Evolutionary conservation across 2,888 invertebrate genomes (phyloP).

Genomic region (Cancer borealis): DNA sequence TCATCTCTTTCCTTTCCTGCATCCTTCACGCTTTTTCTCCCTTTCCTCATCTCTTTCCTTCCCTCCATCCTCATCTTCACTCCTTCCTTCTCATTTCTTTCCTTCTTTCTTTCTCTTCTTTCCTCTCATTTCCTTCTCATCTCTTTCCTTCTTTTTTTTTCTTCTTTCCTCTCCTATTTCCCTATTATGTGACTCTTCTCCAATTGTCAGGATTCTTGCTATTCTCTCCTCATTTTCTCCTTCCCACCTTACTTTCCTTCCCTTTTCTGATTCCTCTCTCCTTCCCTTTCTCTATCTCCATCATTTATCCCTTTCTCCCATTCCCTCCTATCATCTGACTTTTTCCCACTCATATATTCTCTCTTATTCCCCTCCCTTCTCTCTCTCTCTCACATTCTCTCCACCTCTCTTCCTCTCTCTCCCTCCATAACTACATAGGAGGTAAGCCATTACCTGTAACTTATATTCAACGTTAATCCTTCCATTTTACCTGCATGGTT

Average conservation of each 20-base stretch:
- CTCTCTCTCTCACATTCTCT: background rate
- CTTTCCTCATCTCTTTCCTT: background rate
- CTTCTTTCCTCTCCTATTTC: too few species aligned
- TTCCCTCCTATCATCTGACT: background rate
- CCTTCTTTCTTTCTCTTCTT: too few species aligned
- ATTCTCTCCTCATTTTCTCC: background rate
- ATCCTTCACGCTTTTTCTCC: too few species aligned
- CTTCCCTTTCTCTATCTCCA: background rate
- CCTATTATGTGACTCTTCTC: too few species aligned
- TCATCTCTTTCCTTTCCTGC: background rate
- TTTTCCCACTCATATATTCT: background rate
- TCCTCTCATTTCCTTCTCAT: too few species aligned
- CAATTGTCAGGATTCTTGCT: too few species aligned
- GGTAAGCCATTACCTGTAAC: background rate
- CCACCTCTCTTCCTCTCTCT: background rate
- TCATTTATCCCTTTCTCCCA: background rate
- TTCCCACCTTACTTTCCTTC: background rate
- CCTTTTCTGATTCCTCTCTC: too few species aligned
- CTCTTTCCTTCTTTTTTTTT: too few species aligned
- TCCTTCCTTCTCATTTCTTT: too few species aligned
- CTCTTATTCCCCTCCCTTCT: background rate
- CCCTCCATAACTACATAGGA: background rate
- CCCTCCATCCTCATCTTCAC: background rate
- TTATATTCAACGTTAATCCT: background rate
- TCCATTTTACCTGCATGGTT: background rate